Percentiles rank a stretch among this genome's conserved stretches.
These are phyloP conservation scores for Ormia ochracea DNA, from an alignment of 2,888 invertebrate species.

Conservation along the genomic window DNA sequence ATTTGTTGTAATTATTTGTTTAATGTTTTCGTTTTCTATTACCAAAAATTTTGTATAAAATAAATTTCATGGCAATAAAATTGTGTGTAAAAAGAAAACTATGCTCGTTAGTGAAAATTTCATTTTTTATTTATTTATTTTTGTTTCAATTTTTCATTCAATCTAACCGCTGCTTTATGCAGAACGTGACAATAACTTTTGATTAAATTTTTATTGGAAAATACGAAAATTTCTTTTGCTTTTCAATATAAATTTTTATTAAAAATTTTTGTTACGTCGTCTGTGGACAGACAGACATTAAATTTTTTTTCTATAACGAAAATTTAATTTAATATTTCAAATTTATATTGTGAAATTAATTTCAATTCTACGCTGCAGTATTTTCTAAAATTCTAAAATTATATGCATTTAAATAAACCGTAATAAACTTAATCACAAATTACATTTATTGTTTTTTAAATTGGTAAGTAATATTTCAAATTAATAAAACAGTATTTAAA, in stretches of 20 bases:
- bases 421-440: background rate
- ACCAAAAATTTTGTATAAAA: constrained; percentile 66
- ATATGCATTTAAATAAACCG: background rate
- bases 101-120: background rate
- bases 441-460: background rate
- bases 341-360: too few relatives aligned
- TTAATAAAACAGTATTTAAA: background rate
- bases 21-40: constrained; percentile 47
- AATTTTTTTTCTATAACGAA: constrained; percentile 35
- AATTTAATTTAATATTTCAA: background rate
- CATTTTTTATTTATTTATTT: constrained; percentile 6
- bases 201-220: too few relatives aligned
- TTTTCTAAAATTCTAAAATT: background rate
- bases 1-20: constrained; percentile 60
- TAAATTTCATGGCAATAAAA: constrained; percentile 51
- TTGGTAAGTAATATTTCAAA: constrained; percentile 36
- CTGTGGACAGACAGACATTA: too few relatives aligned
- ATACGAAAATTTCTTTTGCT: too few relatives aligned
- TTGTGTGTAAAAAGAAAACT: constrained; percentile 22
- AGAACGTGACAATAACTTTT: too few relatives aligned
- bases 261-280: too few relatives aligned
- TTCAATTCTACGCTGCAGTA: background rate
- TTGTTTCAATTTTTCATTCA: background rate
- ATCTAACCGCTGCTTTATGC: too few relatives aligned
- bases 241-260: too few relatives aligned